Conservation (phyloP, 2,888 invertebrate species). For the Didymodactylos carnosus region DNA sequence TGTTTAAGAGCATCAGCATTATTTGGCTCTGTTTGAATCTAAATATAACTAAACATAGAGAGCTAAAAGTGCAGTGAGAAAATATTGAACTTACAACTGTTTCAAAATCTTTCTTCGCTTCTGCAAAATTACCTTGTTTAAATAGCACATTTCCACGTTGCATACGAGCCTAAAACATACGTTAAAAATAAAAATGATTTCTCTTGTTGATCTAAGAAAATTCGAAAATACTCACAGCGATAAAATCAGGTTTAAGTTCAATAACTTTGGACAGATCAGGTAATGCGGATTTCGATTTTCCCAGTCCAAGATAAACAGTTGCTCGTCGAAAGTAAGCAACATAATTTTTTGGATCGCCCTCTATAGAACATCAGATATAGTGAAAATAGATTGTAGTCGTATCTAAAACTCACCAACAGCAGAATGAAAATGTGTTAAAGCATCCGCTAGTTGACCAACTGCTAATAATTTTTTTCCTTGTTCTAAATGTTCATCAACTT, state of each 20-base stretch:
- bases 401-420: conserved; percentile 48
- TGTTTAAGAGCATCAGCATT: not conserved
- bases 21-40: not conserved
- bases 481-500: conserved; percentile 71
- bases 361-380: not conserved
- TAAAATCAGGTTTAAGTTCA: conserved; percentile 79
- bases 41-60: not conserved
- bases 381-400: not conserved
- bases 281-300: conserved; percentile 79
- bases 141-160: conserved; percentile 70
- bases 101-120: conserved; percentile 60
- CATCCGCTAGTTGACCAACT: conserved; percentile 78
- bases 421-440: conserved; percentile 85
- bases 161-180: conserved; percentile 40
- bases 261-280: conserved; percentile 77
- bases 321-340: conserved; percentile 84
- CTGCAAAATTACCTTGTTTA: conserved; percentile 62
- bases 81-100: conserved; percentile 51
- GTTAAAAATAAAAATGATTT: not conserved
- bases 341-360: conserved; percentile 84
- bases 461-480: conserved; percentile 74
- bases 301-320: conserved; percentile 80
- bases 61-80: not conserved
- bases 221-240: conserved; percentile 46
- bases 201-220: not conserved